Evolutionary conservation across 1,140 invertebrate species (phyloP).

Genomic region (Trachymyrmex septentrionalis): DNA sequence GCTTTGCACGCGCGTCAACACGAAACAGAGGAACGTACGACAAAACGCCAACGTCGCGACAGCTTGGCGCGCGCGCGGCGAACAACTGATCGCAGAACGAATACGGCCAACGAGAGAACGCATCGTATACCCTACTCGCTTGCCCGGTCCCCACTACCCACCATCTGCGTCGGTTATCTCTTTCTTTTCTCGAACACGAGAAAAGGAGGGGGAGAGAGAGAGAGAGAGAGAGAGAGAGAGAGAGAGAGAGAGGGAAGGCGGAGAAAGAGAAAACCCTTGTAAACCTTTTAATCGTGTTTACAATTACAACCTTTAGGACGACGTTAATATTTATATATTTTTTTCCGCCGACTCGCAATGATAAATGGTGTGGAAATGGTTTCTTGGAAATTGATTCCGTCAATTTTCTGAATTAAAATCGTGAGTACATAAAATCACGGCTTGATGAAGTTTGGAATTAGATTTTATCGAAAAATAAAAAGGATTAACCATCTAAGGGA

Average conservation of each 20-base stretch:
- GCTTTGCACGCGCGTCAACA: slow-evolving; percentile 10
- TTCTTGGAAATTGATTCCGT: neutral
- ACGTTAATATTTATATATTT: slow-evolving; percentile 16
- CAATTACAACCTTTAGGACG: slow-evolving; percentile 28
- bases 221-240: neutral
- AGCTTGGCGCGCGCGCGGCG: slow-evolving; percentile 79
- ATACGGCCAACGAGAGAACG: slow-evolving; percentile 69
- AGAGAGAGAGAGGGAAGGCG: neutral
- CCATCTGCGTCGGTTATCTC: slow-evolving; percentile 48
- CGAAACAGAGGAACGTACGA: neutral
- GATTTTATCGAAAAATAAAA: neutral
- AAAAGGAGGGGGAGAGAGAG: neutral
- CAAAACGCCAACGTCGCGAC: neutral
- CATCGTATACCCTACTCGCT: slow-evolving; percentile 62
- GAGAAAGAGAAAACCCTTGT: slow-evolving; percentile 41
- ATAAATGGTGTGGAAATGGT: neutral
- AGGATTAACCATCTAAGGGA: no score
- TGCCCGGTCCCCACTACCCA: slow-evolving; percentile 42
- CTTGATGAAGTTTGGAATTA: neutral
- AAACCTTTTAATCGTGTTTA: slow-evolving; percentile 61
- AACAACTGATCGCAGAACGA: slow-evolving; percentile 77
- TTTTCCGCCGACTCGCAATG: neutral
- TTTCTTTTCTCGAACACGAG: neutral
- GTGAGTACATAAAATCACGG: neutral
- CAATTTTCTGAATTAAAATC: neutral